Evolutionary conservation across 2,113 vertebrate species (phyloP).

Genomic region (Urocolius indicus): DNA sequence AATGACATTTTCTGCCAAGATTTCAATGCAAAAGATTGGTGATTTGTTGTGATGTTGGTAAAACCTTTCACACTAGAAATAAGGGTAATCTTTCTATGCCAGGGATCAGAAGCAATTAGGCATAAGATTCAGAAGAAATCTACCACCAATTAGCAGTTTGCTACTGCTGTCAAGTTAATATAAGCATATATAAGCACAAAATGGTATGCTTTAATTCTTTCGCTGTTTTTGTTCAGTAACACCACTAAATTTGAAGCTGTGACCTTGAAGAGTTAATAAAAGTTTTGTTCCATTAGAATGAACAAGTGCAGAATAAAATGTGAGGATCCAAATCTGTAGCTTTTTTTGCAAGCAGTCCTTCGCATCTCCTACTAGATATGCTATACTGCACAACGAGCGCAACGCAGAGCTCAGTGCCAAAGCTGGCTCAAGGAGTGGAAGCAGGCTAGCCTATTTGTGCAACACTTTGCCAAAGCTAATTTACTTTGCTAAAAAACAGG

Average conservation of each 20-base stretch:
- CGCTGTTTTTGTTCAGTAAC: not conserved
- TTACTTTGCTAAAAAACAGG: slow-evolving; percentile 28
- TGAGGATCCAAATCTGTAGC: not conserved
- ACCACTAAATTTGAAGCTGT: not conserved
- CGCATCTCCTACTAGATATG: not conserved
- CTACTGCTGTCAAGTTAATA: not conserved
- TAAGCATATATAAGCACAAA: not conserved
- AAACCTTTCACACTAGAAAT: not conserved
- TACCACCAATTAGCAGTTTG: not conserved
- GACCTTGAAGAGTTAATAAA: not conserved
- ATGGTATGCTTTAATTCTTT: not conserved
- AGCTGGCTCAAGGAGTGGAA: not conserved
- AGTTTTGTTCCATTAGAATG: not conserved
- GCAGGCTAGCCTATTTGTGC: not conserved
- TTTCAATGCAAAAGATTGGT: not conserved
- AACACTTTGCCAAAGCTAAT: slow-evolving; percentile 49
- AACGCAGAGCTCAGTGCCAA: not conserved
- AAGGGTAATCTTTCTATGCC: not conserved
- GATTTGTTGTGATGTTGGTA: not conserved
- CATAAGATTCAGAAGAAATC: not conserved
- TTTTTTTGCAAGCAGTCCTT: not conserved
- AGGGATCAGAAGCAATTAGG: not conserved
- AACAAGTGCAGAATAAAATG: not conserved
- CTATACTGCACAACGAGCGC: not conserved
- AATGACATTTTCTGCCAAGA: not conserved